phyloP scores from a whole-genome alignment of 2,113 vertebrate species.

The Picathartes gymnocephalus region DNA sequence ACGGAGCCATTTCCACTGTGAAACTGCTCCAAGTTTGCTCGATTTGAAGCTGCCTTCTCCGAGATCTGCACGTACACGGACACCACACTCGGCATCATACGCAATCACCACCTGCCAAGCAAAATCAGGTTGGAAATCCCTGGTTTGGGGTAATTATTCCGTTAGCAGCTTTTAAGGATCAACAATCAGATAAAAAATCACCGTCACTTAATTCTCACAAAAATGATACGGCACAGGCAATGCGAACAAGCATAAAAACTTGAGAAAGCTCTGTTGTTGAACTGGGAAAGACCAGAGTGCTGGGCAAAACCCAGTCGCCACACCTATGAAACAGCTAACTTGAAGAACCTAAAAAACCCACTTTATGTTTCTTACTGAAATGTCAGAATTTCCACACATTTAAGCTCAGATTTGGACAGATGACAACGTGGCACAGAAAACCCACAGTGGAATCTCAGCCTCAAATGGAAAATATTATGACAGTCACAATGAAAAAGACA shows the following conservation, averaged over 20 bases:
- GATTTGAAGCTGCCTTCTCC: neutral
- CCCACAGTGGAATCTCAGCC: slow-evolving; percentile 49
- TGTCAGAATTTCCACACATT: slow-evolving; percentile 54
- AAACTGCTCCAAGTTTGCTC: neutral
- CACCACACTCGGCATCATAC: fast-evolving
- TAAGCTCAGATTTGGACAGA: slow-evolving; percentile 27
- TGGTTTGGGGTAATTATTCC: neutral
- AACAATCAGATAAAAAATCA: neutral
- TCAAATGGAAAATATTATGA: slow-evolving; percentile 58
- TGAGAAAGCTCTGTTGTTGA: neutral
- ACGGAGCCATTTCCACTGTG: neutral
- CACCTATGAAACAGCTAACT: neutral
- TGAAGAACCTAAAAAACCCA: neutral
- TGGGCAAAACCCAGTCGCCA: slow-evolving; percentile 41
- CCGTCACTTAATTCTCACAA: neutral
- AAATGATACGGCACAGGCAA: neutral
- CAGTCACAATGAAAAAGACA: slow-evolving; percentile 46
- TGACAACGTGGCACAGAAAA: slow-evolving; percentile 50
- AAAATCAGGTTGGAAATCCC: neutral
- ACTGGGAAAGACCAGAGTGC: slow-evolving; percentile 26
- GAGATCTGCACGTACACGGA: fast-evolving
- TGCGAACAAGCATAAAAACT: neutral
- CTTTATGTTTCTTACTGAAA: slow-evolving; percentile 18
- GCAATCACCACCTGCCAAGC: fast-evolving
- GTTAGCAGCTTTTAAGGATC: neutral